Percentiles rank a stretch among this genome's conserved stretches.
These are phyloP conservation scores for Apamea anceps DNA, from an alignment of 2,888 invertebrate genomes.

Conservation along the genomic window DNA sequence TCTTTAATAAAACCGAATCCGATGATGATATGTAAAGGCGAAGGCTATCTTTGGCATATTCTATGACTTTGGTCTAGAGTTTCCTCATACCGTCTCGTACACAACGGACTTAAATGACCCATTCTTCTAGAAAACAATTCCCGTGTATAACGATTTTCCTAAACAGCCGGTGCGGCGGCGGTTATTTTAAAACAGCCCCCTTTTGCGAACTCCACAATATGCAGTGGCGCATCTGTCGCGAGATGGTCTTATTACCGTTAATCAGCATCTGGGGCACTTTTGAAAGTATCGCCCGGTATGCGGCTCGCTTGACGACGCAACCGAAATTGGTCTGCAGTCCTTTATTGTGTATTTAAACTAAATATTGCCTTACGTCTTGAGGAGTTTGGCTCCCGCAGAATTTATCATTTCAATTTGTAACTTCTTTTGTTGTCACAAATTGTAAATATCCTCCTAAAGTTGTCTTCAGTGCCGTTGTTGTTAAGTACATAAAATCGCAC, in stretches of 20 bases:
- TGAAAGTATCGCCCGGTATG: slow-evolving; percentile 83
- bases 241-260: slow-evolving; percentile 87
- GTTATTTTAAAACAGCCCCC: slow-evolving; percentile 60
- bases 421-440: slow-evolving; percentile 32
- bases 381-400: too few species aligned
- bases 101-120: slow-evolving; percentile 1
- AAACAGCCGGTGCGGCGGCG: slow-evolving; percentile 15
- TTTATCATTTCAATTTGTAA: slow-evolving; percentile 17
- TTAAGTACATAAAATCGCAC: slow-evolving; percentile 42
- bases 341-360: slow-evolving; percentile 76
- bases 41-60: slow-evolving; percentile 11
- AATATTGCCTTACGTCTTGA: slow-evolving; percentile 64
- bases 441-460: slow-evolving; percentile 3
- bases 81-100: slow-evolving; percentile 9
- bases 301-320: slow-evolving; percentile 68
- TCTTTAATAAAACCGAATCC: slow-evolving; percentile 20
- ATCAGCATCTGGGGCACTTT: slow-evolving; percentile 89
- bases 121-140: slow-evolving; percentile 30
- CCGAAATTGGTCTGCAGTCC: slow-evolving; percentile 83
- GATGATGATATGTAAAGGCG: slow-evolving; percentile 22
- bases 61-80: background rate
- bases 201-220: slow-evolving; percentile 72
- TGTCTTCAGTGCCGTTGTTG: slow-evolving; percentile 33
- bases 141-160: slow-evolving; percentile 24
- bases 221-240: slow-evolving; percentile 84